A percentile compares a stretch with the other conserved stretches of the same genome.
Evolutionary conservation across 2,113 vertebrate species (phyloP).

Genomic region (Pimephales promelas): DNA sequence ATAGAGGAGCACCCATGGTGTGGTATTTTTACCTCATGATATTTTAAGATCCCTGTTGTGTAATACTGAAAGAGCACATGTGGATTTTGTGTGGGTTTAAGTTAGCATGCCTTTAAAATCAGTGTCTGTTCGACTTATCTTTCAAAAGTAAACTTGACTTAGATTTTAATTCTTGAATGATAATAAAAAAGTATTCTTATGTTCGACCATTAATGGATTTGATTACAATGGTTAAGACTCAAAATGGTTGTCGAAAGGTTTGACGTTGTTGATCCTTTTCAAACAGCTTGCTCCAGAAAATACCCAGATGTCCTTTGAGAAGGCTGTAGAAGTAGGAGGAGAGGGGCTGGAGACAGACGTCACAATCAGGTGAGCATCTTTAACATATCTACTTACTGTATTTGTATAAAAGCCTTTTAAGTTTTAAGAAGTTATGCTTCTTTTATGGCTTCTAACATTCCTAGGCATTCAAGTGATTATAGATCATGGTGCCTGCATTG

Average conservation of each 20-base stretch:
- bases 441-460: background rate
- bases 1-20: constrained; percentile 94
- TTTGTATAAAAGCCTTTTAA: background rate
- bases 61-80: background rate
- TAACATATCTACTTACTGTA: background rate
- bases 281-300: constrained; percentile 88
- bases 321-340: constrained; percentile 81
- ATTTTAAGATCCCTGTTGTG: background rate
- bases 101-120: constrained; percentile 8
- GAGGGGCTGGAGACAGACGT: constrained; percentile 88
- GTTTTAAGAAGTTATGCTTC: background rate
- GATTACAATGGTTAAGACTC: background rate
- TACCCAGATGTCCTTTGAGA: constrained; percentile 90
- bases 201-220: background rate
- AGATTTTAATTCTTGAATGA: background rate
- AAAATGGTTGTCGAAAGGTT: background rate
- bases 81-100: background rate
- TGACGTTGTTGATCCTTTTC: background rate
- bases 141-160: background rate
- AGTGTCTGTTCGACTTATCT: background rate
- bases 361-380: constrained; percentile 80
- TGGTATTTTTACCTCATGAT: constrained; percentile 39
- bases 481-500: background rate
- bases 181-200: background rate
- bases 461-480: background rate